phyloP scores from a whole-genome alignment of 1,140 invertebrate genomes.

The Popillia japonica region DNA sequence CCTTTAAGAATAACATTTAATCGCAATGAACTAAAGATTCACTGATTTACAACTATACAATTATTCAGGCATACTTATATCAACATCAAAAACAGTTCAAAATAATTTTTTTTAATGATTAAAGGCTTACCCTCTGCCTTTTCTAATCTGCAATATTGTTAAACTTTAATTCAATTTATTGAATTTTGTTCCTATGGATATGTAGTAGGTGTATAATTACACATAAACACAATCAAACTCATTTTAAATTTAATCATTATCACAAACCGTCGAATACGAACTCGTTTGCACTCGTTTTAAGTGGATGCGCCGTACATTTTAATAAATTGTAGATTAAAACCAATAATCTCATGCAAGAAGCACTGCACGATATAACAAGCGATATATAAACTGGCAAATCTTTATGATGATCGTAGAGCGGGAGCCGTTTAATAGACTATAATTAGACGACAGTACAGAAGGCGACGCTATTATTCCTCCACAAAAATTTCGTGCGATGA shows the following conservation, averaged over 20 bases:
- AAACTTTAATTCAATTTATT: background rate
- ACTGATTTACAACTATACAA: no score
- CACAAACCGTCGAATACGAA: background rate
- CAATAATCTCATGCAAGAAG: background rate
- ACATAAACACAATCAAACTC: background rate
- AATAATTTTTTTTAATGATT: no score
- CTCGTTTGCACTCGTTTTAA: background rate
- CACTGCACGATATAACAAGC: background rate
- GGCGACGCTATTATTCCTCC: conserved; percentile 20
- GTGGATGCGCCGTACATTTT: background rate
- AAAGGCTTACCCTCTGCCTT: no score
- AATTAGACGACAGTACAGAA: conserved; percentile 29
- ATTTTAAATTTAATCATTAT: background rate
- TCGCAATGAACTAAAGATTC: no score
- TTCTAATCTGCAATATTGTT: no score
- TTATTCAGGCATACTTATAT: no score
- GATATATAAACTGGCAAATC: conserved; percentile 20
- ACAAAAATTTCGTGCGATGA: conserved; percentile 27
- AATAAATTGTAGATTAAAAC: background rate
- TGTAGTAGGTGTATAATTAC: background rate
- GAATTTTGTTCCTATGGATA: background rate
- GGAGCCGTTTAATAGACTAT: conserved; percentile 31
- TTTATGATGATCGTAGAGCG: conserved; percentile 27
- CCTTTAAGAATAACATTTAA: no score
- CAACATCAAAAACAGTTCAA: no score